A percentile compares a stretch with the other conserved stretches of the same genome.
Evolutionary conservation across 2,888 invertebrate genomes (phyloP).

Genomic region (Neocrepidodera transversa): DNA sequence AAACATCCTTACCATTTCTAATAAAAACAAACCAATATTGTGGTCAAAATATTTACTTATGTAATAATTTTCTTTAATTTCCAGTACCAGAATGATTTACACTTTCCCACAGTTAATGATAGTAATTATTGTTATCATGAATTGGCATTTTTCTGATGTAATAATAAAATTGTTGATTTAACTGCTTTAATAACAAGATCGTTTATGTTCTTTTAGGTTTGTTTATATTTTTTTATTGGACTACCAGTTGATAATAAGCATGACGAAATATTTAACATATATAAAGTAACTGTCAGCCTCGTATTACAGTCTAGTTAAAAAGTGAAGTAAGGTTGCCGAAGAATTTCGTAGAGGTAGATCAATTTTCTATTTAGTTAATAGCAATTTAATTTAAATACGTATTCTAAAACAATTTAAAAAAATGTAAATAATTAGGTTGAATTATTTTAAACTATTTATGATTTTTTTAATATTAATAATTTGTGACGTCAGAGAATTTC

Average conservation of each 20-base stretch:
- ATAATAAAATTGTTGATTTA: neutral
- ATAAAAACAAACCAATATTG: too few species aligned
- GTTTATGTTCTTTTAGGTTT: neutral
- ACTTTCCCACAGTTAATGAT: neutral
- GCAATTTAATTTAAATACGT: too few species aligned
- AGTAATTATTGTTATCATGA: neutral
- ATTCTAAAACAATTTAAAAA: too few species aligned
- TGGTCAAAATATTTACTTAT: neutral
- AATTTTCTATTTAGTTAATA: too few species aligned
- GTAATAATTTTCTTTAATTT: neutral
- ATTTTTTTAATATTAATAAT: too few species aligned
- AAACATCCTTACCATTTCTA: too few species aligned
- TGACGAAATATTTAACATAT: neutral
- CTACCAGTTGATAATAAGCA: neutral
- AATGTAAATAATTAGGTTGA: too few species aligned
- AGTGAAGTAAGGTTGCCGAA: neutral
- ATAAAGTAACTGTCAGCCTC: neutral
- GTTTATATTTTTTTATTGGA: neutral
- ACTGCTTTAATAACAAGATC: neutral
- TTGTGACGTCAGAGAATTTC: too few species aligned
- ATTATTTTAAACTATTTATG: too few species aligned
- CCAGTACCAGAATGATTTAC: neutral
- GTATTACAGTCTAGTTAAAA: neutral
- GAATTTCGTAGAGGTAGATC: neutral
- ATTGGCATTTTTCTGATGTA: neutral